Percentiles rank a stretch among this genome's conserved stretches.
Conservation (phyloP, 2,113 vertebrate genomes). For the Phylloscopus trochiloides region DNA sequence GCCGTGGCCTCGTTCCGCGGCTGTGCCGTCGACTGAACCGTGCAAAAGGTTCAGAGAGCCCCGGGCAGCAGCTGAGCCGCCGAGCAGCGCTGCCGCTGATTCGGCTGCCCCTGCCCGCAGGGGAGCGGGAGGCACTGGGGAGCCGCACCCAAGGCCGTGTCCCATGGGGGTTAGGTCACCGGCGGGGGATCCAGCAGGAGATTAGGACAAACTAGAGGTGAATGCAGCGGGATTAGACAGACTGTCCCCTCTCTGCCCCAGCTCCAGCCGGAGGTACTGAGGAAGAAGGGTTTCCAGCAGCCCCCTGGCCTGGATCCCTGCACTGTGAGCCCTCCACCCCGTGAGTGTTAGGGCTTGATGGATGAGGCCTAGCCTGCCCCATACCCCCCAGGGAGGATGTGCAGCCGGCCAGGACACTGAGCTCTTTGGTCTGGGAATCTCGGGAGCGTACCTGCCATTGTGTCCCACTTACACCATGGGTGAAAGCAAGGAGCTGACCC, state of each 20-base stretch:
- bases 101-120: not conserved
- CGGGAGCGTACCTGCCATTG: fast-evolving
- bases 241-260: too few relatives aligned
- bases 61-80: not conserved
- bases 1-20: not conserved
- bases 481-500: not conserved
- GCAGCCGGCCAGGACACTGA: not conserved
- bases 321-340: fast-evolving
- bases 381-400: not conserved
- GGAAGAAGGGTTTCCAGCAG: not conserved
- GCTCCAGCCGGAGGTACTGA: not conserved
- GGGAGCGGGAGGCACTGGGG: not conserved
- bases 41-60: too few relatives aligned
- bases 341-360: fast-evolving
- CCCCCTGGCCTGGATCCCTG: not conserved
- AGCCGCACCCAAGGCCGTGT: not conserved
- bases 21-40: not conserved
- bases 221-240: not conserved
- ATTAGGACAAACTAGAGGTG: not conserved
- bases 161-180: fast-evolving
- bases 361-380: not conserved
- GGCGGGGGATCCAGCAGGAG: not conserved
- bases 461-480: fast-evolving
- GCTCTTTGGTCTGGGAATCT: not conserved
- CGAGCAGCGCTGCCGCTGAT: not conserved